Base-by-base conservation (phyloP, 2,888 invertebrate species). In the Drosophila formosana region DNA sequence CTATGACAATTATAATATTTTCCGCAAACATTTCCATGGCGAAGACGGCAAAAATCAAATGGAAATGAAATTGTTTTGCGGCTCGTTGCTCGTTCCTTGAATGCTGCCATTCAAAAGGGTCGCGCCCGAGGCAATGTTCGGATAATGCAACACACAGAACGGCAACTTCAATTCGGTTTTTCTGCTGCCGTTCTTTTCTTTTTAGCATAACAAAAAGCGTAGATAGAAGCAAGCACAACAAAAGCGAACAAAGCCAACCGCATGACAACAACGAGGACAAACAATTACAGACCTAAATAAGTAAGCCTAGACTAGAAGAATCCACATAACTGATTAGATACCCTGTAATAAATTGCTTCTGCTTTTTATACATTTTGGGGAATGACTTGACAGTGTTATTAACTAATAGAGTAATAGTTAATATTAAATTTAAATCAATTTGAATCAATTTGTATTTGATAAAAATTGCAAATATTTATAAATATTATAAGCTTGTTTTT, bases 91-190 rank as follows among this genome's bases (percentile, higher is more conserved):
- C 13, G 52, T 43, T 43, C 2, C 30, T 18, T 18, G 18, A 18
- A 18, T 18, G 18, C 18, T 9, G 45, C 46, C 34, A 28, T 45
- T 41, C 49, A 53, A 67, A 58, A 69, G 72, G 69, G 62, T 57
- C 72, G 65, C 28, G 46, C 63, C 49, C 34, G 30, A 58, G 79
- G 82, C 79, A 66, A 46, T 72, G 52, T 45, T 50, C 72, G 53
- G 69, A 78, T 83, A 70, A 72, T 81, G 75, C 80, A 78, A 53
- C 78, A 81, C 82, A 81, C 83, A 75, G 84, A 18, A 18, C 71
- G 52, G 46, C 62, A 71, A 57, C 84, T 75, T 83, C 80, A 80
- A 80, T 76, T 72, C 67, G 37, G 37, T 61, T 50, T 7, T 23
- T 9, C 4, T 23, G 6, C 26, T 53, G 37, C 25, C 49, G 34